Evolutionary conservation across 2,113 vertebrate species (phyloP).

Genomic region (Alces alces): DNA sequence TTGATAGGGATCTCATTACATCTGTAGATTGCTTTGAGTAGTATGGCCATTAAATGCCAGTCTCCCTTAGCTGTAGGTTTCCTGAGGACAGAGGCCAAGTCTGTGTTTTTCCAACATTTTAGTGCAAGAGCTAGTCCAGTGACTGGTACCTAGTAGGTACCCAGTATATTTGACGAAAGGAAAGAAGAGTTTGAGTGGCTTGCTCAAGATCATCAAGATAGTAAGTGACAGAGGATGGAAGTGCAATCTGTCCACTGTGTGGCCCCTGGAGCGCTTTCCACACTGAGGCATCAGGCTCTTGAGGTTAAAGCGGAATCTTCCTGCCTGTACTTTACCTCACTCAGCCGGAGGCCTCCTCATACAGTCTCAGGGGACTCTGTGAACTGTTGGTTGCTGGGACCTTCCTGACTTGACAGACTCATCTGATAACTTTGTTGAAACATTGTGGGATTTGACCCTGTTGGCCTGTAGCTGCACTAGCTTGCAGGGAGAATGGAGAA

Average conservation of each 20-base stretch:
- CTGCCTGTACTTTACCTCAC: not conserved
- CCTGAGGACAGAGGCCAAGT: not conserved
- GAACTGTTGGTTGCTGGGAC: not conserved
- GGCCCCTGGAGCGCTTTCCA: not conserved
- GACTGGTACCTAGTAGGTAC: not conserved
- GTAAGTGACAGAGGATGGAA: not conserved
- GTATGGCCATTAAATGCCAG: not conserved
- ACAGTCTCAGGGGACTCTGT: not conserved
- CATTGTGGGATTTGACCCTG: not conserved
- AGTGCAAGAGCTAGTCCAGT: not conserved
- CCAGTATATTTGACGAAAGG: not conserved
- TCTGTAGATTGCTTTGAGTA: not conserved
- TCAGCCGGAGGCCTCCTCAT: not conserved
- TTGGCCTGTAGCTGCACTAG: not conserved
- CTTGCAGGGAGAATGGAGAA: not conserved
- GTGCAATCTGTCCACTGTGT: not conserved
- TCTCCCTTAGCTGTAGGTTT: not conserved
- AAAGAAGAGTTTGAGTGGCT: not conserved
- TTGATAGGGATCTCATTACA: not conserved
- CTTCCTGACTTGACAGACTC: not conserved
- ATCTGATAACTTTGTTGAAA: not conserved
- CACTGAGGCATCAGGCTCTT: not conserved
- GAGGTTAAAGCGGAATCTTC: not conserved
- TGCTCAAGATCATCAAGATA: not conserved
- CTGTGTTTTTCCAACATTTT: not conserved